These are phyloP conservation scores for Clusia tigrina DNA, from an alignment of 2,888 invertebrate species.

Conservation along the genomic window DNA sequence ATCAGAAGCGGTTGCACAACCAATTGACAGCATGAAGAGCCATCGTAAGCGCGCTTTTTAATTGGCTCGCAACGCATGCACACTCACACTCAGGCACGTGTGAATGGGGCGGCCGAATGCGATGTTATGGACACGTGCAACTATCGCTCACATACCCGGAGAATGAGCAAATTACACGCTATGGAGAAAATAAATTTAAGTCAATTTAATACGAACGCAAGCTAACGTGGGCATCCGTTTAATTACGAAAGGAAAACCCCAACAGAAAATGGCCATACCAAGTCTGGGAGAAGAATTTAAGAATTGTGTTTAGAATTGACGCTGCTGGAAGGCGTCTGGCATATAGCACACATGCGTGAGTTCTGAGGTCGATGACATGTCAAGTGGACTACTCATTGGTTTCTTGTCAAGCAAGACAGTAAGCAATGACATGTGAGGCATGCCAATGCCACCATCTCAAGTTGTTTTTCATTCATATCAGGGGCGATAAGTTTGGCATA, in stretches of 20 bases:
- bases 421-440: no score
- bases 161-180: neutral
- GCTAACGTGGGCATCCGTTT: neutral
- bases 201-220: no score
- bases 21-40: neutral
- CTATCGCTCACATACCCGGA: neutral
- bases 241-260: neutral
- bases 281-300: no score
- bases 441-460: no score
- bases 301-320: neutral
- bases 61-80: neutral
- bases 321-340: no score
- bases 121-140: neutral
- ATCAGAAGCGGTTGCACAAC: neutral
- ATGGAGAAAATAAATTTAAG: neutral
- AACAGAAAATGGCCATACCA: neutral
- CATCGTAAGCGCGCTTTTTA: neutral
- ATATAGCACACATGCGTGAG: no score
- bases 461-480: no score
- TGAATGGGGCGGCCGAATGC: neutral
- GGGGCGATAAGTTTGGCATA: no score
- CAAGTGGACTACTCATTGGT: no score
- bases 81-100: neutral
- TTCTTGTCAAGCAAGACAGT: no score
- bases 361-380: no score